phyloP scores from a whole-genome alignment of 2,797 vertebrate genomes.

The Champsocephalus gunnari region DNA sequence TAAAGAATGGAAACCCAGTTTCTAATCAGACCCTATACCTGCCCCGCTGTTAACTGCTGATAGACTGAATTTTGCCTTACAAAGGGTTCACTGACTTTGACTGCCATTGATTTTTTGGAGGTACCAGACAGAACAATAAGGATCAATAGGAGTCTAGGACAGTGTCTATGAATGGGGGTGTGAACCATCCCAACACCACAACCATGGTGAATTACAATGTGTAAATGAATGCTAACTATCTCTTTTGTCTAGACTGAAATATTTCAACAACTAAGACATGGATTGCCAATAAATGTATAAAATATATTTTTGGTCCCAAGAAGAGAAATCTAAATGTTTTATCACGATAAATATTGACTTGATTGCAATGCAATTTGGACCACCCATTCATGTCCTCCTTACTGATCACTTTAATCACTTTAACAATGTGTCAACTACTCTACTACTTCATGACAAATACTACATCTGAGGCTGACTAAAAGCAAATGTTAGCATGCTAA shows the following conservation, averaged over 20 bases:
- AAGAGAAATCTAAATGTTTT: neutral
- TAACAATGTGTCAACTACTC: neutral
- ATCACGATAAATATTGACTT: neutral
- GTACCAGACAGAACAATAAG: slow-evolving; percentile 62
- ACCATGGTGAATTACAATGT: neutral
- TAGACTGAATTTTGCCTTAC: slow-evolving; percentile 9
- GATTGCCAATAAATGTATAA: neutral
- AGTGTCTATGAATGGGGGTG: slow-evolving; percentile 29
- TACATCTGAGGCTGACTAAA: neutral
- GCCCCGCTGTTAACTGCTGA: neutral
- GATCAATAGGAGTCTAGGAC: slow-evolving; percentile 67
- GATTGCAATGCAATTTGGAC: neutral
- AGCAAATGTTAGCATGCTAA: neutral
- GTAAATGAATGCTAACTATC: too few relatives aligned
- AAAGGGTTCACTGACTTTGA: slow-evolving; percentile 53
- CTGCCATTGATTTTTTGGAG: slow-evolving; percentile 60
- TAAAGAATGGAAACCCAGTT: neutral
- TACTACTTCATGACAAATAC: neutral
- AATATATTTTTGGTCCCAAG: neutral
- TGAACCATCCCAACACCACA: slow-evolving; percentile 10
- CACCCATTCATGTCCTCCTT: neutral
- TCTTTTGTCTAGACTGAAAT: neutral
- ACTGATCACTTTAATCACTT: neutral
- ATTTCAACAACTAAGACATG: neutral
- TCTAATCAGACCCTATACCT: neutral